A percentile compares a stretch with the other conserved stretches of the same genome.
phyloP scores from a whole-genome alignment of 2,113 vertebrate species.

The Daboia siamensis region DNA sequence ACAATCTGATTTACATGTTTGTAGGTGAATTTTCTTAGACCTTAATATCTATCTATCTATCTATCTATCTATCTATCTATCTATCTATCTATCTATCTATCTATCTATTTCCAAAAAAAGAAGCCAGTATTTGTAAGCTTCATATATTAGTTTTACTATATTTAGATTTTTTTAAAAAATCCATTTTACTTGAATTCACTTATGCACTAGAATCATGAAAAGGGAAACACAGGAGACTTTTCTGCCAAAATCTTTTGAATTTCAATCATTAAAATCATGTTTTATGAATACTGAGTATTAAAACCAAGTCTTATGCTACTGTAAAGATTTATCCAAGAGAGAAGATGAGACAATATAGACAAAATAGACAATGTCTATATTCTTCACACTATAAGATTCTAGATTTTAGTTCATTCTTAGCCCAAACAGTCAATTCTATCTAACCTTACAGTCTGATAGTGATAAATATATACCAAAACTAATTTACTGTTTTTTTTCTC shows the following conservation, averaged over 20 bases:
- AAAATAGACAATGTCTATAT: background rate
- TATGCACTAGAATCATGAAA: background rate
- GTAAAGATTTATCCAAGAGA: background rate
- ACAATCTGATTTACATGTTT: no score
- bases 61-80: no score
- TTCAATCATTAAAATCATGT: background rate
- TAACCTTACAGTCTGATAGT: background rate
- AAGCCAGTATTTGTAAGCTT: background rate
- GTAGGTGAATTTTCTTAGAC: background rate
- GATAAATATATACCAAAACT: background rate
- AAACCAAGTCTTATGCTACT: background rate
- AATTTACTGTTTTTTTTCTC: background rate
- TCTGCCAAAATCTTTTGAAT: background rate
- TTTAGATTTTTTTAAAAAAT: background rate
- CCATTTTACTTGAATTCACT: background rate
- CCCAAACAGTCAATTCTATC: background rate
- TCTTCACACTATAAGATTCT: background rate
- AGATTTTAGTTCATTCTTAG: background rate
- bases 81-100: no score
- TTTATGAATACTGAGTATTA: background rate
- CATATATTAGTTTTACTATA: conserved; percentile 3
- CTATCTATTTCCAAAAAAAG: no score
- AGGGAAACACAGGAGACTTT: background rate
- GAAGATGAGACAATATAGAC: background rate
- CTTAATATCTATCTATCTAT: background rate